A percentile compares a stretch with the other conserved stretches of the same genome.
Conservation (phyloP, 2,113 vertebrate genomes). For the Ailuropoda melanoleuca region DNA sequence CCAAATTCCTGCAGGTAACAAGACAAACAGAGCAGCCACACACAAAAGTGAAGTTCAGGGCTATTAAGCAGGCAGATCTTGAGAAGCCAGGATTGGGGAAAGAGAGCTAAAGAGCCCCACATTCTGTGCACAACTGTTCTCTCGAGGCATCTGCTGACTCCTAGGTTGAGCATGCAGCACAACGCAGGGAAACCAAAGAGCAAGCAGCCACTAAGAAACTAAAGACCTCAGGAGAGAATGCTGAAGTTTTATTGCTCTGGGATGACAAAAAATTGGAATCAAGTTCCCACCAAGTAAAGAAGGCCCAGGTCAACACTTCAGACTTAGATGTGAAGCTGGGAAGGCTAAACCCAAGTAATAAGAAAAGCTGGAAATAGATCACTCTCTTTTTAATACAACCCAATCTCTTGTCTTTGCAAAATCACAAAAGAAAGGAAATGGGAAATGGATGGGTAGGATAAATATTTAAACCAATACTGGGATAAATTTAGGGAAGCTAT, state of each 20-base stretch:
- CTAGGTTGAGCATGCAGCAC: neutral
- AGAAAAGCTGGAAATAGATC: neutral
- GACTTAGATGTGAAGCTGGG: neutral
- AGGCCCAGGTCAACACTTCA: neutral
- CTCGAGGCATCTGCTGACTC: neutral
- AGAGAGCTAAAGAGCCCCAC: neutral
- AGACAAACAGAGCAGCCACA: neutral
- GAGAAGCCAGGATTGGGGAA: neutral
- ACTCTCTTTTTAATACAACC: neutral
- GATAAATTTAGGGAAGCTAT: neutral
- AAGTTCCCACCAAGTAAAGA: neutral
- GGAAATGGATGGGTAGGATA: neutral
- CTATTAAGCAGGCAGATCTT: neutral
- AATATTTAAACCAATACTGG: neutral
- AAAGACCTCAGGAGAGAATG: neutral
- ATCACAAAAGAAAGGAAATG: neutral
- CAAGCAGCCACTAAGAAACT: neutral
- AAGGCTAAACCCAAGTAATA: neutral
- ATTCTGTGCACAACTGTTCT: neutral
- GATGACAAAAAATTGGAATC: neutral
- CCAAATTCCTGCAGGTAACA: neutral
- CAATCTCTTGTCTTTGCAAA: neutral
- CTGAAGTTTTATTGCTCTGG: neutral
- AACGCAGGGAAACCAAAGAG: neutral
- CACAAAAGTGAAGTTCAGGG: neutral